phyloP scores from a whole-genome alignment of 2,888 invertebrate species.

The Bugula neritina region DNA sequence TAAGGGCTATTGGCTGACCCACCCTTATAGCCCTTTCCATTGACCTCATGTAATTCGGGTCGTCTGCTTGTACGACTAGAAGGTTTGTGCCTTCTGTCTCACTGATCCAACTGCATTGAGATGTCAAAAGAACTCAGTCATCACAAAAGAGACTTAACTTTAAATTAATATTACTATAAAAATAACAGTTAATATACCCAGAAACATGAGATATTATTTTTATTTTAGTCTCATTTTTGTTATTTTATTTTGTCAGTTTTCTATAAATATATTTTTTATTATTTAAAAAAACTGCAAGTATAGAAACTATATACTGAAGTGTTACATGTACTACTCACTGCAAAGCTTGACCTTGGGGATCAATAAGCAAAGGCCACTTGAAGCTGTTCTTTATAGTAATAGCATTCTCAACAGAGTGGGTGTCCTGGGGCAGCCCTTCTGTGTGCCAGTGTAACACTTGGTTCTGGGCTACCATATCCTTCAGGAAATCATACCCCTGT shows the following conservation, averaged over 20 bases:
- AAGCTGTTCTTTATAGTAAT: conserved; percentile 48
- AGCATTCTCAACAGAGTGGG: conserved; percentile 51
- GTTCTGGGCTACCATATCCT: conserved; percentile 42
- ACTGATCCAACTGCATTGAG: conserved; percentile 42
- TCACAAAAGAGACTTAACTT: too few species aligned
- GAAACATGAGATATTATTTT: too few species aligned
- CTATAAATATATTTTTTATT: too few species aligned
- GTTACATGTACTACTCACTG: conserved; percentile 45
- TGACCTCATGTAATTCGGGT: conserved; percentile 48
- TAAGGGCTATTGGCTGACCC: conserved; percentile 48
- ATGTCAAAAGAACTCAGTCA: too few species aligned
- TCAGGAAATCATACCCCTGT: conserved; percentile 42
- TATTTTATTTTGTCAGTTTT: too few species aligned
- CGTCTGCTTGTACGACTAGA: conserved; percentile 42
- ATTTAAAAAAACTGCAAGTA: too few species aligned
- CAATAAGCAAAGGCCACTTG: conserved; percentile 52
- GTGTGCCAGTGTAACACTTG: conserved; percentile 51
- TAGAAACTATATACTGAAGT: too few species aligned
- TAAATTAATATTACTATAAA: too few species aligned
- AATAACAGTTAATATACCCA: too few species aligned
- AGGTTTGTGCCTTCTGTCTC: conserved; percentile 45
- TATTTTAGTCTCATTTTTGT: too few species aligned
- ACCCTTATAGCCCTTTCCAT: conserved; percentile 51
- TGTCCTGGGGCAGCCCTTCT: conserved; percentile 48
- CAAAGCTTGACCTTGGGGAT: conserved; percentile 52